Evolutionary conservation across 2,113 vertebrate species (phyloP), one percentile per base, ranked within the genome.

Genomic region (Cisticola juncidis): DNA sequence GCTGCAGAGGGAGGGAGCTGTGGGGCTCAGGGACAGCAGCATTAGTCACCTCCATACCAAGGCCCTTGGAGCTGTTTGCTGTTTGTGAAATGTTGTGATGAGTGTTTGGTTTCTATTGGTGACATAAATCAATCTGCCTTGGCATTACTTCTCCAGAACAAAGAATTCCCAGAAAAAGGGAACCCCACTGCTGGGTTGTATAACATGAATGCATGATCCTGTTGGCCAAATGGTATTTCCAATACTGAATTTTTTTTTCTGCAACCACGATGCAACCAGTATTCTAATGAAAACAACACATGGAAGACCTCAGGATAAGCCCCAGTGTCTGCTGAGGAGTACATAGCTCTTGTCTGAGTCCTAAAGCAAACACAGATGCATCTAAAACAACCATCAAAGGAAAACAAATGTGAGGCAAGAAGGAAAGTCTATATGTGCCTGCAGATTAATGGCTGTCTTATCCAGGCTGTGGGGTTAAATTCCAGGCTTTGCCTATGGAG

Each of bases 311-410:
- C 89, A 91, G 89, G 88, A 81, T 47, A 73, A 90, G 80, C 93
- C 92, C 82, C 51, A 50, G 66, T 61, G 74, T 83, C 58, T 54
- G 51, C 58, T 84, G 80, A 53, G 51, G 82, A 87, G 61, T 12
- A 17, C 70, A 31, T 20, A 81, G 66, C 90, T 78, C 54, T 33
- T 12, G 51, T 93, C 58, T 66, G 88, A 86, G 47, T 91, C 95
- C 94, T 96, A 95, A 96, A 97, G 90, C 92, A 97, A 96, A 88
- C 87, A 88, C 92, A 97, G 92, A 95, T 92, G 85, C 40, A 79
- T 78, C 58, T 64, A 44, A 86, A 94, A 76, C 25, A 66, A 33
- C 36, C 80, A 91, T 51, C 50, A 62, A 65, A 96, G 70, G 8
- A 58, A 94, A 95, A 53, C 36, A 94, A 76, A 26, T 26, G n/a